A percentile compares a stretch with the other conserved stretches of the same genome.
Evolutionary conservation across 2,113 vertebrate species (phyloP).

Genomic region (Phaethornis superciliosus): DNA sequence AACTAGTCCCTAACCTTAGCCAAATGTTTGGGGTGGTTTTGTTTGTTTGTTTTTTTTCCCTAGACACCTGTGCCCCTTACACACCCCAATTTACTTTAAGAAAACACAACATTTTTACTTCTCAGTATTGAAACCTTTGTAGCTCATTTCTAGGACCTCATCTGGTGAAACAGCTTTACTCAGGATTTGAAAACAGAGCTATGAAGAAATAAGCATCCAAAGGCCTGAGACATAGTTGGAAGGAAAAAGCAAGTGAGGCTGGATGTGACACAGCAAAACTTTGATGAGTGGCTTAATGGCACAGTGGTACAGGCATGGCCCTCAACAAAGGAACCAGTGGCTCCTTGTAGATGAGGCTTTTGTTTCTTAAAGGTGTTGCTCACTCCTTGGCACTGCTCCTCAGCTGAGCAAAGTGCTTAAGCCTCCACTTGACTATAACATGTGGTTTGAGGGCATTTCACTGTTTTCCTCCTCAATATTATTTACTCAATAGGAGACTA

Average conservation of each 20-base stretch:
- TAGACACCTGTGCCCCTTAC: not conserved
- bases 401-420: not conserved
- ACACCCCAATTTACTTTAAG: not conserved
- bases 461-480: not conserved
- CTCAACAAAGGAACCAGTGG: not conserved
- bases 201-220: not conserved
- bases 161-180: slow-evolving; percentile 23
- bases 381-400: not conserved
- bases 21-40: not conserved
- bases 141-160: slow-evolving; percentile 9
- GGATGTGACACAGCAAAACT: not conserved
- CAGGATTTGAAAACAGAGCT: slow-evolving; percentile 36
- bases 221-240: not conserved
- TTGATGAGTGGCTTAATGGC: not conserved
- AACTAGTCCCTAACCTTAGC: not conserved
- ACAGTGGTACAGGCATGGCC: accelerated
- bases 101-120: not conserved
- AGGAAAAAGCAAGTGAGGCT: not conserved
- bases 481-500: not conserved
- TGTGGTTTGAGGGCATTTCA: not conserved
- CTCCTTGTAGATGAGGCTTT: not conserved
- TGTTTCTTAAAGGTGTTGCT: not conserved
- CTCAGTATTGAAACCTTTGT: not conserved
- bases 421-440: not conserved
- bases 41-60: not conserved